Conservation (phyloP, 2,797 vertebrate genomes). For the Trachops cirrhosus region DNA sequence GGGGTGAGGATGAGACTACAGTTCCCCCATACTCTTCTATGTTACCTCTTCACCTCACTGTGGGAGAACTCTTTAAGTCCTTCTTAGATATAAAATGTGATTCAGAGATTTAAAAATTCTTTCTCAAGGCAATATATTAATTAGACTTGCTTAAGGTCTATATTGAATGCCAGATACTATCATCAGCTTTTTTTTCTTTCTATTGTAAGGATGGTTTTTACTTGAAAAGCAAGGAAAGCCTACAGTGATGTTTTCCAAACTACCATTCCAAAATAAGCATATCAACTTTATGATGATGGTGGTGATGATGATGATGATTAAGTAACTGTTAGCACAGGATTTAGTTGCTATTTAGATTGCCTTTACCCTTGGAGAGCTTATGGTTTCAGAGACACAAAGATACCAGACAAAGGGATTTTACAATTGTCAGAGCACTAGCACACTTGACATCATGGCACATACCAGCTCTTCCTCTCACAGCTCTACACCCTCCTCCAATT, state of each 20-base stretch:
- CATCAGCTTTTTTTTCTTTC: not conserved
- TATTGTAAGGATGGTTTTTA: not conserved
- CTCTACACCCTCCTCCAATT: not conserved
- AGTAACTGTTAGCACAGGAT: not conserved
- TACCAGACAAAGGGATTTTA: not conserved
- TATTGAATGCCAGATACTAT: not conserved
- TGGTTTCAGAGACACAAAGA: not conserved
- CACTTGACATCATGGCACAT: fast-evolving
- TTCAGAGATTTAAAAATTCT: not conserved
- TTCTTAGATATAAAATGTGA: not conserved
- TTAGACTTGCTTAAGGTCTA: not conserved
- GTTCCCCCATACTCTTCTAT: not conserved
- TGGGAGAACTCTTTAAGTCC: not conserved
- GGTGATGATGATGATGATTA: not conserved
- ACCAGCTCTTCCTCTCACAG: fast-evolving
- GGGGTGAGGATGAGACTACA: not conserved
- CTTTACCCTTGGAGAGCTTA: not conserved
- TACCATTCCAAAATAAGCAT: not conserved
- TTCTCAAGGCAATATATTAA: not conserved
- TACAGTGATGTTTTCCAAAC: not conserved
- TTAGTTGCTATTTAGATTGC: not conserved
- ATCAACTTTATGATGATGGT: not conserved
- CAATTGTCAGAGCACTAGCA: not conserved
- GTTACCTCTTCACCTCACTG: not conserved
- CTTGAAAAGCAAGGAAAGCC: not conserved